Conservation (phyloP, 2,888 invertebrate genomes). For the Aproaerema taeniolella region DNA sequence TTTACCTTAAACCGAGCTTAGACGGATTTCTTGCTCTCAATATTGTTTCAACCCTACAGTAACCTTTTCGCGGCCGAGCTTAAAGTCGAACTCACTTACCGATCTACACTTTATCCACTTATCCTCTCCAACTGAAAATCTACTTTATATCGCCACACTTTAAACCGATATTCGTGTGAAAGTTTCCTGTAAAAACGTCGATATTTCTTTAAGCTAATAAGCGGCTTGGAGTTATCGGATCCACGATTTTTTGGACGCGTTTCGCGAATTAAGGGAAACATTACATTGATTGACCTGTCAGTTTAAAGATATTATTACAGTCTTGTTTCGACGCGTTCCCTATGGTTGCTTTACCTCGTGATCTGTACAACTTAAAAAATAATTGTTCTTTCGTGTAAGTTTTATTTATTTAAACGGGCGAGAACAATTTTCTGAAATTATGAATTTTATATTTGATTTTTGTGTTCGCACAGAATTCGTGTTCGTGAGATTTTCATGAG, state of each 20-base stretch:
- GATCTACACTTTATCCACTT: conserved; percentile 38
- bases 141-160: conserved; percentile 12
- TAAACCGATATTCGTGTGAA: not conserved
- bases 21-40: too few relatives aligned
- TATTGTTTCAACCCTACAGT: too few relatives aligned
- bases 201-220: conserved; percentile 47
- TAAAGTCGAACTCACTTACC: conserved; percentile 44
- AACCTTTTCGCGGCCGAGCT: conserved; percentile 49
- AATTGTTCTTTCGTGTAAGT: too few relatives aligned
- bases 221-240: conserved; percentile 52
- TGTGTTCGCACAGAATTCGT: too few relatives aligned
- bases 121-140: conserved; percentile 14
- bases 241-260: conserved; percentile 53
- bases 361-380: too few relatives aligned
- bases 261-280: conserved; percentile 46
- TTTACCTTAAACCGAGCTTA: too few relatives aligned
- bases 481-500: too few relatives aligned
- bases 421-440: too few relatives aligned
- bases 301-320: conserved; percentile 23
- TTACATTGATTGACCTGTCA: conserved; percentile 44
- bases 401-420: too few relatives aligned
- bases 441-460: too few relatives aligned
- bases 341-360: too few relatives aligned
- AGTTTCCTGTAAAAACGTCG: conserved; percentile 29
- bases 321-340: conserved; percentile 3